These are phyloP conservation scores for Trypoxylus dichotomus DNA, from an alignment of 1,140 invertebrate genomes.

Conservation along the genomic window DNA sequence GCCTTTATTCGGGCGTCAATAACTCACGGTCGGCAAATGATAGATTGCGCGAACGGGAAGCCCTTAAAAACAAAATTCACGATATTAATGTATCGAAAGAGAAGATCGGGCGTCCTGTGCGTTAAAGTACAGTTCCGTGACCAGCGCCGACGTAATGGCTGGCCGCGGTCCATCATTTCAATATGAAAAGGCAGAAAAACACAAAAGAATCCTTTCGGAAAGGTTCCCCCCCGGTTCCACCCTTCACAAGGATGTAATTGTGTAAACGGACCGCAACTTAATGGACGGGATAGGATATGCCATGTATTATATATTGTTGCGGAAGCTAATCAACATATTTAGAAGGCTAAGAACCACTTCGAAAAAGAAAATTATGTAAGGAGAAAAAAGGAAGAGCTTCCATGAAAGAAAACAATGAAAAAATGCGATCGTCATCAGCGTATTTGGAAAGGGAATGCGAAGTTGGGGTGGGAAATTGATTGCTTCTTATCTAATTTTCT, in stretches of 20 bases:
- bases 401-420: neutral
- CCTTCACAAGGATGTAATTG: neutral
- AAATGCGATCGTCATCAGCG: no score
- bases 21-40: neutral
- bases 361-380: neutral
- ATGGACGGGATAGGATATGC: neutral
- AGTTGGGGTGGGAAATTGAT: no score
- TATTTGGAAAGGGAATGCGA: no score
- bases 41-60: neutral
- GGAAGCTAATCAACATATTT: neutral
- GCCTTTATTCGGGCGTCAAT: neutral
- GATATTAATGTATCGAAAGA: conserved; percentile 7
- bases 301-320: neutral
- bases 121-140: no score
- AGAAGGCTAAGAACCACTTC: neutral
- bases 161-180: neutral
- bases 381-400: neutral
- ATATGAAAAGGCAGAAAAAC: conserved; percentile 5
- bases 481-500: no score
- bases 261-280: neutral
- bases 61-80: neutral
- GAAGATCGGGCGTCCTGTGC: neutral
- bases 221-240: neutral
- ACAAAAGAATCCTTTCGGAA: neutral
- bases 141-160: neutral